These are phyloP conservation scores for Sphinx pinastri DNA, from an alignment of 2,888 invertebrate species.

Conservation along the genomic window DNA sequence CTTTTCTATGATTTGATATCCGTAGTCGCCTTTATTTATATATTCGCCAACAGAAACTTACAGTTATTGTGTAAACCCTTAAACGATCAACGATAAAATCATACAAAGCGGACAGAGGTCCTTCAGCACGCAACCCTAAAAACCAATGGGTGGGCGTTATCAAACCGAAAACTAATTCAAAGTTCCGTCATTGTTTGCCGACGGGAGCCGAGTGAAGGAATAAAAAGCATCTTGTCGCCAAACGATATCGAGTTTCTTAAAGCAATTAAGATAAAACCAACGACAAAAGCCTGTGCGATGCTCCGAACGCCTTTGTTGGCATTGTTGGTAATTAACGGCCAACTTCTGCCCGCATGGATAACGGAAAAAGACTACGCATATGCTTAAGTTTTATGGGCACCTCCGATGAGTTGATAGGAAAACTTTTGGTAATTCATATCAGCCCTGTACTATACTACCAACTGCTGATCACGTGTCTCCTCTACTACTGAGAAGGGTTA, in stretches of 20 bases:
- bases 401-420: neutral
- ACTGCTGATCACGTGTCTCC: no score
- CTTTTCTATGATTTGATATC: no score
- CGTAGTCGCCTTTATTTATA: no score
- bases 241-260: slow-evolving; percentile 81
- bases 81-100: neutral
- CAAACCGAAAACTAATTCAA: slow-evolving; percentile 79
- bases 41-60: neutral
- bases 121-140: slow-evolving; percentile 26
- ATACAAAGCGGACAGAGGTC: slow-evolving; percentile 11
- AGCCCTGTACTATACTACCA: no score
- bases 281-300: slow-evolving; percentile 69
- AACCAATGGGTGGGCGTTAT: slow-evolving; percentile 55
- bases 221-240: slow-evolving; percentile 80
- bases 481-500: no score
- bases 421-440: neutral
- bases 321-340: slow-evolving; percentile 67
- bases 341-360: slow-evolving; percentile 56
- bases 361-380: neutral
- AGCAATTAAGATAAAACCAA: slow-evolving; percentile 81
- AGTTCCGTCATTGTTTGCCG: slow-evolving; percentile 77
- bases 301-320: slow-evolving; percentile 57
- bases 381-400: slow-evolving; percentile 5
- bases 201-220: slow-evolving; percentile 62
- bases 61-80: neutral